Evolutionary conservation across 2,113 vertebrate genomes (phyloP).

Genomic region (Lanius collurio): DNA sequence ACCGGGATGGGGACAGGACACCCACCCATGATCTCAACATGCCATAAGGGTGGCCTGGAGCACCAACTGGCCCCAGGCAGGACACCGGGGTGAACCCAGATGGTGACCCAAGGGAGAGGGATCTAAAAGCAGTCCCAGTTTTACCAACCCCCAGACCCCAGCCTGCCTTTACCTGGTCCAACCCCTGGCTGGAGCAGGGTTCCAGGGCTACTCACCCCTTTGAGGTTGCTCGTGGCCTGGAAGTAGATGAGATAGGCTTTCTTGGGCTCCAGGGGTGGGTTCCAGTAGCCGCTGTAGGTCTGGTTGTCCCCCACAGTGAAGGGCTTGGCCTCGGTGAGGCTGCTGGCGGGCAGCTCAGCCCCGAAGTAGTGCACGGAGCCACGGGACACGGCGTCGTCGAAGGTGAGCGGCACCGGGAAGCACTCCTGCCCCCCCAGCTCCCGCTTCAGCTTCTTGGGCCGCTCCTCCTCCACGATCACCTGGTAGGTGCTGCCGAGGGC

Average conservation of each 20-base stretch:
- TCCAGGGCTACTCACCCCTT: slow-evolving; percentile 83
- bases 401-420: slow-evolving; percentile 89
- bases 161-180: neutral
- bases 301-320: slow-evolving; percentile 98
- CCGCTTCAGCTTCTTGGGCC: slow-evolving; percentile 82
- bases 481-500: slow-evolving; percentile 85
- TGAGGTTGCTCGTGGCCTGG: slow-evolving; percentile 95
- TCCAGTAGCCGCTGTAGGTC: slow-evolving; percentile 97
- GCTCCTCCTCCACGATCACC: slow-evolving; percentile 93
- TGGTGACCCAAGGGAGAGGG: accelerated
- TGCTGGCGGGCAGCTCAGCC: slow-evolving; percentile 90
- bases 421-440: slow-evolving; percentile 89
- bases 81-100: neutral
- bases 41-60: accelerated
- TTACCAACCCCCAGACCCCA: neutral
- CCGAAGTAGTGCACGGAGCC: slow-evolving; percentile 91
- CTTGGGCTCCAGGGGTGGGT: slow-evolving; percentile 91
- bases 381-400: slow-evolving; percentile 83
- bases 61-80: neutral
- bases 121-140: neutral
- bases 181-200: accelerated
- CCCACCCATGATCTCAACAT: accelerated
- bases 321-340: slow-evolving; percentile 88
- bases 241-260: slow-evolving; percentile 96
- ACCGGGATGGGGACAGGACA: accelerated